Base-by-base conservation (phyloP, 2,113 vertebrate species). In the Gallinago paraguaiae region DNA sequence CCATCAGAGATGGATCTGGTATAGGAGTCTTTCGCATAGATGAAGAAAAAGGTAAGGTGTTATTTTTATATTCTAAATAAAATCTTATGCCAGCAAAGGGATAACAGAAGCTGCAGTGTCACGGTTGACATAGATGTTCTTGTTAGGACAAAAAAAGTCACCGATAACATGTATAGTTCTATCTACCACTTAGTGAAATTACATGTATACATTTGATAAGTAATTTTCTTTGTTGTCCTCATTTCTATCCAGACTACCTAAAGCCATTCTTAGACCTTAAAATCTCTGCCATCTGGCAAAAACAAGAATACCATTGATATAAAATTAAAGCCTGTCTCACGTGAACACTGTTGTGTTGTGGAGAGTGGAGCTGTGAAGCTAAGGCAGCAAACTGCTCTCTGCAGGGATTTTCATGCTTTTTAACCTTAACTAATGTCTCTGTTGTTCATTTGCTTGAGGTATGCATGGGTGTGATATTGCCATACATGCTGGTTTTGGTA, bases 1-100 rank as follows among this genome's bases (percentile, higher is more conserved):
- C 99, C 70, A 99, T 99, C 77, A 98, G 99, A 95, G 99, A 99
- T 92, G 99, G 99, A 43, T 99, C 99, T 31, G 99, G 99, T 79
- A 61, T 99, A 63, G 99, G 99, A 79, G 98, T 99, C 92, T 99
- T 99, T 93, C 98, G 95, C 92, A 99, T 99, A 78, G 98, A 99
- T 15, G 99, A 99, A 97, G 98, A 99, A 96, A 99, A 98, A 94
- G 99, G 99, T 99, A 98, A 98, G 98, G 23, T 68, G 31, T 23
- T 82, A 11, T 22, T 84, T 81, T 86, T 43, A 9, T 81, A 17
- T 41, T 54, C 41, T 30, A 39, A 71, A 46, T 80, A 25, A 61
- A 86, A 76, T 77, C 10, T 33, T 39, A 15, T 67, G 57, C 17
- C 7, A 56, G 54, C 9, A 61, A 60, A 61, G 31, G 72, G 17